These are phyloP conservation scores for Pollenia griseotomentosa DNA, from an alignment of 2,888 invertebrate species.

Conservation along the genomic window DNA sequence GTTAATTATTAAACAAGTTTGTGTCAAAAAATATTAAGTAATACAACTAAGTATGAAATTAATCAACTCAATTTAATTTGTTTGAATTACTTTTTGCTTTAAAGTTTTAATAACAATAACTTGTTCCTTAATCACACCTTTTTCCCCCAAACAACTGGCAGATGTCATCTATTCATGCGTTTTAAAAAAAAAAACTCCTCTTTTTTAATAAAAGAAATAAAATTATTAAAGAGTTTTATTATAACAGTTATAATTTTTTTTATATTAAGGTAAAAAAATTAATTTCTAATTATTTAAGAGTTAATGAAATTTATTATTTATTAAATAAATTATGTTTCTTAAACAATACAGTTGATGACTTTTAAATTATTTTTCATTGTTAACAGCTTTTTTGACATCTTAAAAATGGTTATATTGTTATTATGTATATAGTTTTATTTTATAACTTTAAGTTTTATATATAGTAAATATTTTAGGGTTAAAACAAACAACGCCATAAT, in stretches of 20 bases:
- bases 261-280: no score
- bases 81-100: background rate
- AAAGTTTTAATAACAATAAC: background rate
- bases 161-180: no score
- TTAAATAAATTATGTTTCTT: background rate
- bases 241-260: no score
- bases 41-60: background rate
- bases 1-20: background rate
- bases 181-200: no score
- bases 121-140: background rate
- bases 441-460: no score
- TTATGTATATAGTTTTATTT: background rate
- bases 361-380: background rate
- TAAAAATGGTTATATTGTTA: background rate
- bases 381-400: background rate
- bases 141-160: no score
- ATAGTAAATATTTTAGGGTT: no score
- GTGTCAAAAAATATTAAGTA: background rate
- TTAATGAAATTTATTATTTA: slow-evolving; percentile 5
- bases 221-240: no score
- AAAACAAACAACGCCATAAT: background rate
- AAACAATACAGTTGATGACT: background rate
- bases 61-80: background rate
- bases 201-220: no score
- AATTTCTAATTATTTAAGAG: background rate